Evolutionary conservation across 2,113 vertebrate species (phyloP).

Genomic region (Felis chaus): DNA sequence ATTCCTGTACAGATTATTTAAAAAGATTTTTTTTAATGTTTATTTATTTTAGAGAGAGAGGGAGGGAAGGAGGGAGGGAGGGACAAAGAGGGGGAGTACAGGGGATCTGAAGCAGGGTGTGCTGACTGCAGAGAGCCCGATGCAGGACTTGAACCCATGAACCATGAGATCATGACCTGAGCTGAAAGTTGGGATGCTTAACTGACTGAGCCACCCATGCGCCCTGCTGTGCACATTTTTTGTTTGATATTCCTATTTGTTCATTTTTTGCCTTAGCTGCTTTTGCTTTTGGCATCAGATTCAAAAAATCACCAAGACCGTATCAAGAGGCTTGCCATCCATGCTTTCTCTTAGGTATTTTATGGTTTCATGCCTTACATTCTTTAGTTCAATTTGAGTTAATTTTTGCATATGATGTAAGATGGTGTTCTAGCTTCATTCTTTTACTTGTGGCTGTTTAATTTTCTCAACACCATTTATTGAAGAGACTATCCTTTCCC

Average conservation of each 20-base stretch:
- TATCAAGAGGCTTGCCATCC: background rate
- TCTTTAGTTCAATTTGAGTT: background rate
- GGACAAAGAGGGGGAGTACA: too few species aligned
- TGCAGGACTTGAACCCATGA: too few species aligned
- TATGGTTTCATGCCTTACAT: background rate
- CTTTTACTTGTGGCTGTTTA: background rate
- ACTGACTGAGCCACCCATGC: too few species aligned
- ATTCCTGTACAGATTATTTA: too few species aligned
- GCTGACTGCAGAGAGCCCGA: too few species aligned
- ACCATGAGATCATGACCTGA: too few species aligned
- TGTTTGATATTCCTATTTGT: background rate
- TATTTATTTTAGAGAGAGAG: too few species aligned
- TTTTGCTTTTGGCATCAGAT: background rate
- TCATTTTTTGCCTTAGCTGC: background rate
- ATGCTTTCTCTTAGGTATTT: background rate
- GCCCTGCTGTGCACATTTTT: background rate
- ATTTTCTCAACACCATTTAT: background rate
- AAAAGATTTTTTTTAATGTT: too few species aligned
- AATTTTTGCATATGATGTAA: background rate
- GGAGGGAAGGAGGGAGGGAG: too few species aligned
- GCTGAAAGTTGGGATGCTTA: too few species aligned
- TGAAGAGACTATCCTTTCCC: background rate
- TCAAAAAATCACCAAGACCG: too few species aligned
- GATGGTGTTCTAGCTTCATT: background rate
- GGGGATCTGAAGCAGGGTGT: too few species aligned